A percentile compares a stretch with the other conserved stretches of the same genome.
Evolutionary conservation across 2,888 invertebrate species (phyloP).

Genomic region (Hypena proboscidalis): DNA sequence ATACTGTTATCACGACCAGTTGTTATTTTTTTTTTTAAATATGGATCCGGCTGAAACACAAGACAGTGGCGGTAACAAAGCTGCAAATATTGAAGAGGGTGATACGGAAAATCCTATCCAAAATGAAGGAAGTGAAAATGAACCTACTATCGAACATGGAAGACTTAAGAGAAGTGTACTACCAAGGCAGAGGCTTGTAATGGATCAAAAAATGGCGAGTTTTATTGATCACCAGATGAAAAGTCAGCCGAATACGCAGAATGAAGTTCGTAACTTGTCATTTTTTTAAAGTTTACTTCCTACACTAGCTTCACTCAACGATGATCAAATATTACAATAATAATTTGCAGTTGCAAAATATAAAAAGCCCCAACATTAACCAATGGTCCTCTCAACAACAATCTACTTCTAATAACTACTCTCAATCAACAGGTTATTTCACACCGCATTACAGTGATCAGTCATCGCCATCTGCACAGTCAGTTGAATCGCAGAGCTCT

Average conservation of each 20-base stretch:
- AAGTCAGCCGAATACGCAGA: conserved; percentile 14
- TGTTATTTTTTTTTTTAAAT: conserved; percentile 2
- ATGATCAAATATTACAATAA: conserved; percentile 22
- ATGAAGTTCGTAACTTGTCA: conserved; percentile 20
- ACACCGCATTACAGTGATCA: conserved; percentile 12
- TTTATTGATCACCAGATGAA: conserved; percentile 26
- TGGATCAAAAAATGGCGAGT: conserved; percentile 17
- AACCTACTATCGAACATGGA: conserved; percentile 3
- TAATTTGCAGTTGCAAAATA: conserved; percentile 17
- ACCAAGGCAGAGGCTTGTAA: conserved; percentile 9
- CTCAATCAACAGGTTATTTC: conserved; percentile 15
- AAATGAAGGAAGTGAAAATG: conserved; percentile 10
- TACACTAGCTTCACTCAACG: conserved; percentile 21
- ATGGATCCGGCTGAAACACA: conserved; percentile 5
- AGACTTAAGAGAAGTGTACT: background rate
- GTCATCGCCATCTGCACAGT: conserved; percentile 12
- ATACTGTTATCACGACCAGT: conserved; percentile 4
- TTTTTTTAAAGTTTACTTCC: conserved; percentile 22
- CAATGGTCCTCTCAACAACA: conserved; percentile 11
- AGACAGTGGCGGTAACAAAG: conserved; percentile 1
- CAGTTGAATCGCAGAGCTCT: conserved; percentile 6
- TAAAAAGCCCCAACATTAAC: conserved; percentile 11
- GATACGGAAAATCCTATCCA: too few species aligned
- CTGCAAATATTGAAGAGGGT: background rate
- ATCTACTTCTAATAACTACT: conserved; percentile 8